phyloP scores from a whole-genome alignment of 2,888 invertebrate species.

The Noctua janthina region DNA sequence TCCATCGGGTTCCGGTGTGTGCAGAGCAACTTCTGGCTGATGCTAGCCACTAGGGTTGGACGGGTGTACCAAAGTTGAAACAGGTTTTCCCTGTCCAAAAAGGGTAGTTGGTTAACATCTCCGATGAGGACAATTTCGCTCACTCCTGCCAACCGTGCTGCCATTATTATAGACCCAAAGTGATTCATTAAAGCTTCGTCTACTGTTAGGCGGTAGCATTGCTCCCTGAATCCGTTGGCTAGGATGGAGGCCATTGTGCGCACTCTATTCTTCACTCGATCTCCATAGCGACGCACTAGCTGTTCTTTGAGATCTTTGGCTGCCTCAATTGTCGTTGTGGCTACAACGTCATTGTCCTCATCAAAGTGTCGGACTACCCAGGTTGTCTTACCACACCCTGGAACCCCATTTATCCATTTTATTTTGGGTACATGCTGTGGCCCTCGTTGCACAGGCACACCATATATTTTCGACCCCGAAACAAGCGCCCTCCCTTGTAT shows the following conservation, averaged over 20 bases:
- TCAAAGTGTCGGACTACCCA: constrained; percentile 48
- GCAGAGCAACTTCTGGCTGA: constrained; percentile 45
- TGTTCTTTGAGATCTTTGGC: constrained; percentile 43
- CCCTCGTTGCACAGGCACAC: constrained; percentile 3
- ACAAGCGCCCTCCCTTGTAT: neutral
- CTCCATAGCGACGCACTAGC: constrained; percentile 19
- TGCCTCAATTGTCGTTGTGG: constrained; percentile 53
- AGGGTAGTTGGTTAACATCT: constrained; percentile 65
- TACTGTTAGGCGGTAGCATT: constrained; percentile 36
- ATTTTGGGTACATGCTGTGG: constrained; percentile 39
- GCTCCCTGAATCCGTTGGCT: constrained; percentile 43
- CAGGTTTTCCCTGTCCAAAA: constrained; percentile 61
- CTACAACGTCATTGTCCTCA: constrained; percentile 17
- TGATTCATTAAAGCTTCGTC: constrained; percentile 65
- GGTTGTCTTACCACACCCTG: constrained; percentile 56
- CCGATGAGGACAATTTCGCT: constrained; percentile 55
- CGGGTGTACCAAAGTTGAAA: constrained; percentile 39
- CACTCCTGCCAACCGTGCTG: constrained; percentile 33
- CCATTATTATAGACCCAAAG: constrained; percentile 61
- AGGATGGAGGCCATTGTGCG: constrained; percentile 54
- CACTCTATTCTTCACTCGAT: constrained; percentile 22
- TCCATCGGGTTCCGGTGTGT: constrained; percentile 55
- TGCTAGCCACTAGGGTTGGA: constrained; percentile 26
- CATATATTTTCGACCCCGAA: neutral
- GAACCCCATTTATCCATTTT: constrained; percentile 50